Evolutionary conservation across 2,888 invertebrate genomes (phyloP), one percentile per base, ranked within the genome.

Genomic region (Latrodectus elegans): DNA sequence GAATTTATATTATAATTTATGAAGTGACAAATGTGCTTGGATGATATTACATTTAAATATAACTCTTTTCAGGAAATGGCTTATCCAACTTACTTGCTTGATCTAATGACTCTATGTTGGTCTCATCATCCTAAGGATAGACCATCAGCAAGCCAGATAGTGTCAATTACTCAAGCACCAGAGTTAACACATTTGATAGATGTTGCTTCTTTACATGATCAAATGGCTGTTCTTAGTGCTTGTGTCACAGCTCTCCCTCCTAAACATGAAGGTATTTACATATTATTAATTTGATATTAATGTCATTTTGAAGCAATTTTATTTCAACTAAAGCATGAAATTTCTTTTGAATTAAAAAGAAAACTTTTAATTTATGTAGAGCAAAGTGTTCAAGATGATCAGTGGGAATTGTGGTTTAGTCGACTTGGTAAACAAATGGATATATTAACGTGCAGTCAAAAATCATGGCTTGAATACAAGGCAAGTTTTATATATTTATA

Each of bases 101-200:
- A 99, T 92, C 93, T 97, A 76, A 98, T 99, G 97, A 96, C 97
- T 0, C 94, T 97, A 11, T 99, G 99, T 92, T 99, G 99, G 99
- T 95, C 96, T 15, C 97, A 97, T 81, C 93, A 93, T 70, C 94
- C 94, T 0, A 92, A 94, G 91, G 95, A 96, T 91, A 94, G 99
- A 10, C 99, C 99, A 0, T 96, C 98, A 0, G 97, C 99, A 8
- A 97, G 97, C 90, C 97, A 98, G 92, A 95, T 98, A 51, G 97
- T 98, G n/a, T 96, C 96, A 3, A 96, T 97, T 88, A 95, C 96
- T 0, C 95, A 96, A 4, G 97, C 97, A 3, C 97, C 99, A 0
- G 99, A 99, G 93, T 97, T 96, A 93, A 95, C 95, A n/a, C 96
- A 97, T 92, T 93, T 97, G 64, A 93, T 95, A 77, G 97, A 97